These are phyloP conservation scores for Ciona savignyi DNA, from an alignment of 23 tunicate species.

Conservation along the genomic window DNA sequence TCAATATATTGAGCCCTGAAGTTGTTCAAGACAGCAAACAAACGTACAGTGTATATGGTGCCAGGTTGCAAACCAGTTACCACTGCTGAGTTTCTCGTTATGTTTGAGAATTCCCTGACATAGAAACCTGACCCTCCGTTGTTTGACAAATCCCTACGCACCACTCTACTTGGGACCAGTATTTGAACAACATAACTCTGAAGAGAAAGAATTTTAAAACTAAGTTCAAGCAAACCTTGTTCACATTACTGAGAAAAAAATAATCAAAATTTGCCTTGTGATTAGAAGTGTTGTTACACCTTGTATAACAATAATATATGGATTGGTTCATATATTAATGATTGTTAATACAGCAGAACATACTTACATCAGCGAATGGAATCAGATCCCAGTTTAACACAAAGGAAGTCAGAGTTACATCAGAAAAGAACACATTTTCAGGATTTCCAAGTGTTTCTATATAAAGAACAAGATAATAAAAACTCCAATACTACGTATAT, in stretches of 20 bases:
- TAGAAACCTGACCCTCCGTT: neutral
- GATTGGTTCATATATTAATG: too few relatives aligned
- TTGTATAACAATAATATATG: too few relatives aligned
- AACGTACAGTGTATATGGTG: conserved; percentile 23
- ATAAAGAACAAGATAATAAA: too few relatives aligned
- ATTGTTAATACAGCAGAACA: neutral
- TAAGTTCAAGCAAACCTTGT: too few relatives aligned
- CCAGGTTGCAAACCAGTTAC: conserved; percentile 33
- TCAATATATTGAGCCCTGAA: conserved; percentile 16
- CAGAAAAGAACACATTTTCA: neutral
- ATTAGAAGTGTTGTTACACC: too few relatives aligned
- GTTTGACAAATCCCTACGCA: conserved; percentile 2
- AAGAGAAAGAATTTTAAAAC: neutral
- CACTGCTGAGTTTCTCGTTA: neutral
- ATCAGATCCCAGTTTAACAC: conserved; percentile 12
- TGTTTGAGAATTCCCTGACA: conserved; percentile 12
- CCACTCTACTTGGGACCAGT: conserved; percentile 7
- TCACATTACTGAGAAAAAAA: too few relatives aligned
- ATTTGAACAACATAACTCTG: conserved; percentile 24
- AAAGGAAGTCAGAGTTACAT: conserved; percentile 14
- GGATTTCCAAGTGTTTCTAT: neutral
- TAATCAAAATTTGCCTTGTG: too few relatives aligned
- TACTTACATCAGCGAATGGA: conserved; percentile 12
- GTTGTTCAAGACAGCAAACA: conserved; percentile 8
- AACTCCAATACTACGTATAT: too few relatives aligned